Conservation (phyloP, 2,797 vertebrate species). For the Champsocephalus gunnari region DNA sequence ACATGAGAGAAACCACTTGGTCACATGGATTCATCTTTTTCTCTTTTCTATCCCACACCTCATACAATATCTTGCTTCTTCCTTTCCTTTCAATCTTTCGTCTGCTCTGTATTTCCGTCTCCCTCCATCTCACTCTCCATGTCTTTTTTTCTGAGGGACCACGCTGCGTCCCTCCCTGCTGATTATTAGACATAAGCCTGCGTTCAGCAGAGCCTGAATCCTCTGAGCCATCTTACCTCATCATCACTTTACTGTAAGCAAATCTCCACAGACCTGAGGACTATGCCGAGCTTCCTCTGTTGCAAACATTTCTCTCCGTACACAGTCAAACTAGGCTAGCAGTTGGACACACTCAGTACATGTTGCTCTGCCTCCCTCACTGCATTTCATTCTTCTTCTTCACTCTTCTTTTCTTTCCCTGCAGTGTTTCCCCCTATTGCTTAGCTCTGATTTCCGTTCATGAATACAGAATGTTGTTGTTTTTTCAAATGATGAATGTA, state of each 20-base stretch:
- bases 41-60: constrained; percentile 24
- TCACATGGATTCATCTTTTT: constrained; percentile 57
- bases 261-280: constrained; percentile 77
- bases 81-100: constrained; percentile 55
- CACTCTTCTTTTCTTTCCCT: constrained; percentile 19
- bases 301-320: constrained; percentile 61
- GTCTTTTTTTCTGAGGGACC: constrained; percentile 62
- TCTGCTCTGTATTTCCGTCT: constrained; percentile 48
- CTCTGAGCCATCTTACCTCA: constrained; percentile 82
- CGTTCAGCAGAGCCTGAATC: constrained; percentile 81
- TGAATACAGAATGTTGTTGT: constrained; percentile 9
- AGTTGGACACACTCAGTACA: constrained; percentile 72
- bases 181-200: constrained; percentile 81
- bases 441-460: constrained; percentile 15
- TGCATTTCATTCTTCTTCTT: constrained; percentile 38
- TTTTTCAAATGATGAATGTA: constrained; percentile 23
- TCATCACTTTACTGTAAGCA: constrained; percentile 76
- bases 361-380: constrained; percentile 54
- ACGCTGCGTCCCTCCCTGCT: constrained; percentile 77
- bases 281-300: constrained; percentile 51
- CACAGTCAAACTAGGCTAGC: constrained; percentile 67
- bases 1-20: constrained; percentile 57
- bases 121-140: constrained; percentile 39
- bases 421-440: not conserved
- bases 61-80: constrained; percentile 45